Base-by-base conservation (phyloP, 1,140 invertebrate species). In the Zaprionus davidi region DNA sequence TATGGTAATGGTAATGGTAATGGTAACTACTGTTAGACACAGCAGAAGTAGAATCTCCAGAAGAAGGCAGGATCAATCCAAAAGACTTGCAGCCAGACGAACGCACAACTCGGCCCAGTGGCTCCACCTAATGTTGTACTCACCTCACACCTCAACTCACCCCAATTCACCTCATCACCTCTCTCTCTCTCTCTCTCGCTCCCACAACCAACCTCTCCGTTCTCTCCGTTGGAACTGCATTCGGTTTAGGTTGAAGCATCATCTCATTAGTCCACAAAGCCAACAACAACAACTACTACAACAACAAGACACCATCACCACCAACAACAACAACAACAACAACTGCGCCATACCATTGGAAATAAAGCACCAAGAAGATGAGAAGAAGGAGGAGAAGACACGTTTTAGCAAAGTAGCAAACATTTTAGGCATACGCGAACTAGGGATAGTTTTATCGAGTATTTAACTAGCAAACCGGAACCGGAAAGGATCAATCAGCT, bases 1-100 rank as follows among this genome's bases (percentile, higher is more conserved):
- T 92, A 92, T 91, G 90, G 91, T 78, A 84, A 90, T 74, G 84
- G 84, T 78, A 84, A 90, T 74, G 84, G 84, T 78, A 88, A 88
- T 91, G 90, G 91, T 79, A 84, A 82, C 72, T 92, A 88, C 71
- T 88, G 84, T 81, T 88, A 90, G 87, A 80, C 79, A 79, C 71
- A 17, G 41, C 11, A 51, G 46, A 20, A 5, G 46, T 20, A 51
- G 46, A n/a, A n/a, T 65, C 73, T 46, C 58, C 28, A 51, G 44
- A 11, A 20, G 28, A 15, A 31, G 22, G 22, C n/a, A 60, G 44
- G 38, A 76, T 38, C 31, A 46, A 67, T 38, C 55, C 67, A 76
- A 77, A 76, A 80, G 81, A 83, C 81, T 82, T 49, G 80, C 76
- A 66, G 69, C 17, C 13, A 36, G 66, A 71, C 20, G 24, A 65